Conservation (phyloP, 2,113 vertebrate species). For the Phalacrocorax brasilianus region DNA sequence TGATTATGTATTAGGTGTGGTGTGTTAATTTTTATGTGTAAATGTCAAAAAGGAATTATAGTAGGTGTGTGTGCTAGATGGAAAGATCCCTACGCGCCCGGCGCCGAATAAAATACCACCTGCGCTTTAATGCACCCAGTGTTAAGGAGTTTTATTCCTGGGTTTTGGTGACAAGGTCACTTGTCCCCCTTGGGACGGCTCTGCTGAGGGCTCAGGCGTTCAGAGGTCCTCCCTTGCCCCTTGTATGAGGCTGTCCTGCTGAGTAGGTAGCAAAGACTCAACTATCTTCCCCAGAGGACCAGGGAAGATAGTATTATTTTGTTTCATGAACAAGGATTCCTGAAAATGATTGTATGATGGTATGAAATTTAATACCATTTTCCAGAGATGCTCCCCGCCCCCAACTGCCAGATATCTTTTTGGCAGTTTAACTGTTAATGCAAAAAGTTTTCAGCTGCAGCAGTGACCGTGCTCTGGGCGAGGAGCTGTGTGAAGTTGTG, state of each 20-base stretch:
- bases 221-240: background rate
- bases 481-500: background rate
- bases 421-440: background rate
- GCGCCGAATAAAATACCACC: too few relatives aligned
- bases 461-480: too few relatives aligned
- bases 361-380: background rate
- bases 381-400: rapidly evolving
- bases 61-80: too few relatives aligned
- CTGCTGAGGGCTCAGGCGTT: background rate
- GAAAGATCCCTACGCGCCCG: too few relatives aligned
- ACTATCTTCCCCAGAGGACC: background rate
- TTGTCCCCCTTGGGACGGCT: background rate
- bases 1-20: too few relatives aligned
- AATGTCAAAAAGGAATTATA: too few relatives aligned
- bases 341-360: background rate
- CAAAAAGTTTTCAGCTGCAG: background rate
- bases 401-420: background rate
- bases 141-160: too few relatives aligned
- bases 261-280: rapidly evolving
- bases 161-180: background rate
- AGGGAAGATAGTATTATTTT: background rate
- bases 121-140: too few relatives aligned
- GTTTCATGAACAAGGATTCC: background rate
- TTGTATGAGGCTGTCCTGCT: rapidly evolving
- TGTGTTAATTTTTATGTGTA: too few relatives aligned